Base-by-base conservation (phyloP, 2,797 vertebrate genomes). In the Gorsachius magnificus region DNA sequence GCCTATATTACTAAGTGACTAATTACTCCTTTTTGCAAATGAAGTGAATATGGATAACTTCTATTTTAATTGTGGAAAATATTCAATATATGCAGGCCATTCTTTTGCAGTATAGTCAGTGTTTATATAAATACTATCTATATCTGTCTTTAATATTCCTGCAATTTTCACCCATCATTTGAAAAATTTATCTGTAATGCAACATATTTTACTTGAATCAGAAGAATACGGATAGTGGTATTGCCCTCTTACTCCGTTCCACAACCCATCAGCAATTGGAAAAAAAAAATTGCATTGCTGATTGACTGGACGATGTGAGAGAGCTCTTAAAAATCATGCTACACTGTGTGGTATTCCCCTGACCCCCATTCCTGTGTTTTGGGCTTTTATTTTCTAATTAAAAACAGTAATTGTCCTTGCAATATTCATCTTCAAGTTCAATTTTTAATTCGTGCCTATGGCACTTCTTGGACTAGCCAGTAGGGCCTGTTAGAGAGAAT, bases 371-470 rank as follows among this genome's bases (percentile, higher is more conserved):
- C 48, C 64, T 81, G 60, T 87, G 93, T 95, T 96, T 72, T 93
- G 93, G 92, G 95, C 95, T 95, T 96, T 95, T 92, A 94, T 93
- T 96, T 96, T 83, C 96, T 92, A 95, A 96, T 96, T 96, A 95
- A 96, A 95, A 93, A 51, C 86, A 72, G 90, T 89, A 95, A 96
- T 91, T 95, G 95, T 96, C 95, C 97, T 96, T 96, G 92, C 54
- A 96, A 94, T 84, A 92, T 85, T 94, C 28, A 89, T 89, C 89
- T 90, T 92, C 83, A 95, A 95, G 89, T 94, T 93, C 86, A 95
- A 57, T 45, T 93, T 96, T 90, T 90, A 90, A 96, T 93, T 90
- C 82, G 84, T 65, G 87, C 90, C 93, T 63, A 41, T 31, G 83
- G 94, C 83, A 71, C 54, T 93, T 93, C 78, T 69, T 94, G 91